Evolutionary conservation across 2,888 invertebrate genomes (phyloP), one percentile per base, ranked within the genome.

Genomic region (Isotomurus palustris): DNA sequence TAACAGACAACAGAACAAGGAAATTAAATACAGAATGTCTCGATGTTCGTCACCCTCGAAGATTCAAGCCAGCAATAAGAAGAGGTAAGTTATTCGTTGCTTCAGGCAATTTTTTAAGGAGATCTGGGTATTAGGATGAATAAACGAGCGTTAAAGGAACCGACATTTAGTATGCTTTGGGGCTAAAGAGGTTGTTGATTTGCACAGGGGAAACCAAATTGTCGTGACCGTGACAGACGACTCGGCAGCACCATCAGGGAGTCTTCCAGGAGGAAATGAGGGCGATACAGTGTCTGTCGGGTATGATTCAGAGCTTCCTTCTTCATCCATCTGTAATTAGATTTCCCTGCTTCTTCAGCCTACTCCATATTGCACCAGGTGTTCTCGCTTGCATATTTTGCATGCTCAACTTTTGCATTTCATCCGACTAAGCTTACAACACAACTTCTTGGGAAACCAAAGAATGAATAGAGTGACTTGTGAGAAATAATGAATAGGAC

Each of bases 181-280:
- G n/a, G n/a, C n/a, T n/a, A n/a, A n/a, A n/a, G n/a, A n/a, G n/a
- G n/a, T n/a, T n/a, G n/a, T n/a, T 24, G 21, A 22, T 44, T 47
- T 28, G 8, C 3, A 21, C 22, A 24, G 38, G n/a, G 19, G 21
- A 14, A 50, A 19, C 27, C n/a, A 17, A 3, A 38, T 50, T 3
- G 24, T 35, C 10, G 50, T 50, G 14, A 50, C 50, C 4, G 50
- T 50, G 8, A 50, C 50, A n/a, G 50, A 50, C n/a, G 50, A 50
- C 10, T 12, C 22, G 10, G 24, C 27, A 4, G 8, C 36, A 4
- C 29, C 47, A 25, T 5, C 48, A 6, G 6, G 21, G 43, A n/a
- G n/a, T n/a, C n/a, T n/a, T n/a, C n/a, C 19, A 14, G 38, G 38
- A 19, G 38, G 6, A 8, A 5, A 14, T 14, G 38, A 38, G 19